phyloP scores from a whole-genome alignment of 2,888 invertebrate genomes.

The Cyrtodaria siliqua region DNA sequence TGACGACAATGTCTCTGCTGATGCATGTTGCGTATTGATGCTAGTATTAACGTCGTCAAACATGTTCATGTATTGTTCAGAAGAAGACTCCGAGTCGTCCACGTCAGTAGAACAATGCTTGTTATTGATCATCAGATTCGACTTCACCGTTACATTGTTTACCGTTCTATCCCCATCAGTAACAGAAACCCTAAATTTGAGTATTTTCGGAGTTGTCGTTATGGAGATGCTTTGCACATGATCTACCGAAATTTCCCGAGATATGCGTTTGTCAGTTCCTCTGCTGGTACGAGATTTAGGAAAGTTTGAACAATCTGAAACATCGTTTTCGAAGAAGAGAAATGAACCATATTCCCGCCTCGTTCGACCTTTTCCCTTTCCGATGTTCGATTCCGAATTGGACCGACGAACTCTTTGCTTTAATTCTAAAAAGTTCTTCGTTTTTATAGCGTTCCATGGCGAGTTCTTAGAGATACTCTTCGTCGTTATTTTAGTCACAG shows the following conservation, averaged over 20 bases:
- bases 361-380: slow-evolving; percentile 27
- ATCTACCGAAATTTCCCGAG: slow-evolving; percentile 17
- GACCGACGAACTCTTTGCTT: slow-evolving; percentile 10
- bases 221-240: slow-evolving; percentile 54
- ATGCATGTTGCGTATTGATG: too few relatives aligned
- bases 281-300: background rate
- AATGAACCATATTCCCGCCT: slow-evolving; percentile 61
- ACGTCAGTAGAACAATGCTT: background rate
- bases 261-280: background rate
- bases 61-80: too few relatives aligned
- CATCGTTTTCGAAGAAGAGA: slow-evolving; percentile 50
- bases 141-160: slow-evolving; percentile 40
- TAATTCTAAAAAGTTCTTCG: slow-evolving; percentile 1
- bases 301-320: background rate
- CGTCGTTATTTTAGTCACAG: too few relatives aligned
- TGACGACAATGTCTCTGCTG: too few relatives aligned
- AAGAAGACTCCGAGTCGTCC: background rate
- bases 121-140: slow-evolving; percentile 31
- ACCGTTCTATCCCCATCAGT: slow-evolving; percentile 30
- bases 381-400: slow-evolving; percentile 21
- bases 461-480: too few relatives aligned
- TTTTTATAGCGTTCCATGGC: too few relatives aligned
- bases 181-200: slow-evolving; percentile 51
- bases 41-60: too few relatives aligned
- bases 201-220: slow-evolving; percentile 25